Evolutionary conservation across 1,140 invertebrate genomes (phyloP), one percentile per base, ranked within the genome.

Genomic region (Temnothorax longispinosus): DNA sequence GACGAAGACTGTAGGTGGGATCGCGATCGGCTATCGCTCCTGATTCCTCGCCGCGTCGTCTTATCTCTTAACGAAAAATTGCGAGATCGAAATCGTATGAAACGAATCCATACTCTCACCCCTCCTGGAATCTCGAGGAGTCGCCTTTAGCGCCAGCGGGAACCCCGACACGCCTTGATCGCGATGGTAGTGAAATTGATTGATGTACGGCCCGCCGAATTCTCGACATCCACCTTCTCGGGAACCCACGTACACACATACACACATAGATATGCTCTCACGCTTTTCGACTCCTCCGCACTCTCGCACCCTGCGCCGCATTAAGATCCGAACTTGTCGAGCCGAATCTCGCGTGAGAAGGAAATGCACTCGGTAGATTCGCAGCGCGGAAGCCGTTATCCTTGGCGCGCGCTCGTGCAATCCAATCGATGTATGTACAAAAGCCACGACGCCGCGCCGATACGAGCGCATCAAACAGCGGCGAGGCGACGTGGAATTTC

Each of bases 121-220:
- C 35, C 32, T n/a, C n/a, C 32, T 35, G 64, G 38, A 27, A n/a
- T 62, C 38, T 2, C 56, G 64, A 27, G 72, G 21, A 85, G 77
- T 72, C 64, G 82, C 74, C 54, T 72, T 81, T 75, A 78, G 60
- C 32, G 58, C 27, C 27, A 27, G 27, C 27, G 84, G 75, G 87
- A 91, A 87, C 87, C 87, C 88, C 90, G 27, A 52, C 78, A 67
- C 72, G 85, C 52, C 76, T 35, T 38, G 89, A 90, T 89, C 84
- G 82, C 69, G 87, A 77, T 78, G 72, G 65, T 60, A 80, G 62
- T 91, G 89, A 92, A 92, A 92, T 92, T 90, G 90, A 92, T 92
- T 88, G 92, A 92, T 92, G 88, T 85, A 91, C 90, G 87, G 85
- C 85, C 77, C 62, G 84, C 81, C 90, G 85, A 90, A 90, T 92